Evolutionary conservation across 1,140 invertebrate genomes (phyloP).

Genomic region (Neelides sp.): DNA sequence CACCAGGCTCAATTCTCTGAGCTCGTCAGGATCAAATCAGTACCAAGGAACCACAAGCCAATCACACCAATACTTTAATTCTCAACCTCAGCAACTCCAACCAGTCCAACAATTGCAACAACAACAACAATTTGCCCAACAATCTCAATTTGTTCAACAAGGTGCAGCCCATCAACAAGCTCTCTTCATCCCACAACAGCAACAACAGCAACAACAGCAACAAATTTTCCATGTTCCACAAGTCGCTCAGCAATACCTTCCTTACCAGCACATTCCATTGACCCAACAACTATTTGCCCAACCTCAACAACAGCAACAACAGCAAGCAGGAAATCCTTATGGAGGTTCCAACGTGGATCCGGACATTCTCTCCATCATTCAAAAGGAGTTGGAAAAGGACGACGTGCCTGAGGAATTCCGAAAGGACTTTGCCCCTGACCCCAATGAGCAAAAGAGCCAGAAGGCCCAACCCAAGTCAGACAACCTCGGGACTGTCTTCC

Average conservation of each 20-base stretch:
- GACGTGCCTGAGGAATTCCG: conserved; percentile 27
- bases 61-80: no score
- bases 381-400: conserved; percentile 27
- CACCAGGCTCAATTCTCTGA: no score
- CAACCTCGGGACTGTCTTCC: conserved; percentile 2
- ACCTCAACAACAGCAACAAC: conserved; percentile 1
- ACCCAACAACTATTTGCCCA: neutral
- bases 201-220: conserved; percentile 2
- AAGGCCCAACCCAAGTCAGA: neutral
- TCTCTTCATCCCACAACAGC: no score
- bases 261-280: no score
- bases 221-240: neutral
- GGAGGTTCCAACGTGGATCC: conserved; percentile 18
- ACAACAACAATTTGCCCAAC: neutral
- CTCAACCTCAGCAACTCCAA: no score
- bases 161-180: no score
- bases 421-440: conserved; percentile 16
- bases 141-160: no score
- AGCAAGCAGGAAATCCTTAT: neutral
- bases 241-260: no score
- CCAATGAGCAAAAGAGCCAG: conserved; percentile 7
- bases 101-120: neutral
- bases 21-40: no score
- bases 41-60: no score
- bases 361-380: conserved; percentile 26